These are phyloP conservation scores for Myiothlypis chrysogaster DNA, from an alignment of 2,797 vertebrate genomes.

Conservation along the genomic window DNA sequence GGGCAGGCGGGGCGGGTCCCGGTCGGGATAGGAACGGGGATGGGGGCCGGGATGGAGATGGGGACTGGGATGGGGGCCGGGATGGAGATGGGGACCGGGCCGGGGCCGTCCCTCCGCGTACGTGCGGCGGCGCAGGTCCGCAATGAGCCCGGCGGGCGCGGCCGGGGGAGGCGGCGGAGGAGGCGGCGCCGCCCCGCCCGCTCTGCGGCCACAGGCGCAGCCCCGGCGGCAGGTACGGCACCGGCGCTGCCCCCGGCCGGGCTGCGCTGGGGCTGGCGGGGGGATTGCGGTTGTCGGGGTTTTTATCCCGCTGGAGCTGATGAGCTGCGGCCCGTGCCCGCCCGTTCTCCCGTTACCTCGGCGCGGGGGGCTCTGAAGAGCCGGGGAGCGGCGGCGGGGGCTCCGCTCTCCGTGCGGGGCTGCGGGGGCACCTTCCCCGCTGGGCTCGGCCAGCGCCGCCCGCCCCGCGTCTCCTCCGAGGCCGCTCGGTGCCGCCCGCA, in stretches of 20 bases:
- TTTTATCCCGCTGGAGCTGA: background rate
- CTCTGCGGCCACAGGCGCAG: background rate
- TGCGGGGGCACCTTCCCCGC: background rate
- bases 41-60: background rate
- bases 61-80: background rate
- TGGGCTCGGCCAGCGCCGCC: background rate
- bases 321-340: background rate
- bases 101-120: background rate
- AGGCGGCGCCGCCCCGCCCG: background rate
- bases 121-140: background rate
- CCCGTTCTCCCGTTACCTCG: background rate
- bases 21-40: background rate
- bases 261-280: fast-evolving
- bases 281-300: fast-evolving
- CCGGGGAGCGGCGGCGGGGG: background rate
- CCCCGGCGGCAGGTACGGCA: background rate
- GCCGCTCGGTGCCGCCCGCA: background rate
- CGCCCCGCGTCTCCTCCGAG: background rate
- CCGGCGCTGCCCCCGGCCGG: background rate
- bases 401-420: background rate
- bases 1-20: background rate
- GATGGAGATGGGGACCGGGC: background rate
- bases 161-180: background rate
- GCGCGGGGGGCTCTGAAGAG: background rate
- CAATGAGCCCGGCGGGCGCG: conserved; percentile 1